Evolutionary conservation across 2,888 invertebrate species (phyloP), one percentile per base, ranked within the genome.

Genomic region (Erebia epiphron): DNA sequence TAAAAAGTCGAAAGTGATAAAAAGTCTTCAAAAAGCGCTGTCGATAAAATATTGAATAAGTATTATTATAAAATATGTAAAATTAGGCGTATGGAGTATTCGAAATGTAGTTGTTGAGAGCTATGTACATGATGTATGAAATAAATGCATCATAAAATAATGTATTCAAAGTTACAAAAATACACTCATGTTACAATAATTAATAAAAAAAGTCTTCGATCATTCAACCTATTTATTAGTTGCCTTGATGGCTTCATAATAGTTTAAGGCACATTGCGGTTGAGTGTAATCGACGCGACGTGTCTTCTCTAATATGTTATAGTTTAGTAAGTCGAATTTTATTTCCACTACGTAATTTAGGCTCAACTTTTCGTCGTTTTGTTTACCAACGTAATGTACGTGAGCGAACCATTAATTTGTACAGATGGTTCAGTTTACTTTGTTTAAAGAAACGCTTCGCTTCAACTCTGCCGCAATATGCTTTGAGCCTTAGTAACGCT

Each of bases 81-180:
- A 16, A 18, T 54, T 1, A 16, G 11, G 54, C 54, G 54, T 26
- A 41, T 1, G 49, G 62, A 62, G 62, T 62, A 49, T 49, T 62
- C 26, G 14, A 43, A 43, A 60, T 65, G 35, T 52, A 58, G 21
- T 54, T 52, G 62, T 64, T 49, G 67, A 70, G 72, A 71, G 66
- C 57, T 57, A 70, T 65, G n/a, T 35, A 64, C 54, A 65, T 60
- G 64, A 46, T 66, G 72, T 70, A 73, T 71, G 71, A 75, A 76
- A 75, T 76, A 77, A 86, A 86, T 86, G 83, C 84, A 79, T 75
- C 75, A 75, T 46, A 18, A 10, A 3, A 8, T 14, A 50, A 74
- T 58, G 71, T 73, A 72, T 70, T 69, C 68, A 71, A 50, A 46
- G 61, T 71, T 70, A 75, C 67, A 74, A 70, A 75, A 76, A 77